Percentiles rank a stretch among this genome's conserved stretches.
Evolutionary conservation across 2,113 vertebrate species (phyloP).

Genomic region (Solenodon paradoxus): DNA sequence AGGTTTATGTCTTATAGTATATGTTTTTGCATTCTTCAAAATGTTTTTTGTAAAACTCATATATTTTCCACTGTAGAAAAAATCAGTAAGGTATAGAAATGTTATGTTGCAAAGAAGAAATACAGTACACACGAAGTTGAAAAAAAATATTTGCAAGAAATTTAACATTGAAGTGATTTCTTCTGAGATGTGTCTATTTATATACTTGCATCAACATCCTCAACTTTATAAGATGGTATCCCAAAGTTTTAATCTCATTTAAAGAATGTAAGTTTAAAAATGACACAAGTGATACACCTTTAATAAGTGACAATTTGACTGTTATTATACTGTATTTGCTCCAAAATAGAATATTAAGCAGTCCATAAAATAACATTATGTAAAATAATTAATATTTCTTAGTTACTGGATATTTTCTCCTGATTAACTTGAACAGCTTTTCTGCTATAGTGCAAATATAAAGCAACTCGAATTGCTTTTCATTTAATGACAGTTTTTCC

Average conservation of each 20-base stretch:
- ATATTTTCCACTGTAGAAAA: neutral
- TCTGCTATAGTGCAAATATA: neutral
- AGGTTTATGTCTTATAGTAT: neutral
- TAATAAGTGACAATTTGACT: neutral
- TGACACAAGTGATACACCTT: neutral
- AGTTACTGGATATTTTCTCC: neutral
- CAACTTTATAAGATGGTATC: neutral
- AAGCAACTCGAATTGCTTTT: neutral
- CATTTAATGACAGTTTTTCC: neutral
- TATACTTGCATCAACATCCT: neutral
- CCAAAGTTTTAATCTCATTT: conserved; percentile 22
- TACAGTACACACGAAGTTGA: neutral
- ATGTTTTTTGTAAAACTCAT: neutral
- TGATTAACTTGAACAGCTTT: neutral
- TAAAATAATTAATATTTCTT: too few species aligned
- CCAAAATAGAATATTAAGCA: neutral
- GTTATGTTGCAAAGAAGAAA: conserved; percentile 9
- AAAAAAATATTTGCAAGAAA: conserved; percentile 27
- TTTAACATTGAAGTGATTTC: neutral
- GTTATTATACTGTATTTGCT: neutral
- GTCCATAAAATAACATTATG: neutral
- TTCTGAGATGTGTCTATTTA: neutral
- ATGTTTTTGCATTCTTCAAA: neutral
- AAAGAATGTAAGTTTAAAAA: conserved; percentile 21
- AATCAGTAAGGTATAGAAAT: neutral